Evolutionary conservation across 2,888 invertebrate species (phyloP).

Genomic region (Drosophila recens): DNA sequence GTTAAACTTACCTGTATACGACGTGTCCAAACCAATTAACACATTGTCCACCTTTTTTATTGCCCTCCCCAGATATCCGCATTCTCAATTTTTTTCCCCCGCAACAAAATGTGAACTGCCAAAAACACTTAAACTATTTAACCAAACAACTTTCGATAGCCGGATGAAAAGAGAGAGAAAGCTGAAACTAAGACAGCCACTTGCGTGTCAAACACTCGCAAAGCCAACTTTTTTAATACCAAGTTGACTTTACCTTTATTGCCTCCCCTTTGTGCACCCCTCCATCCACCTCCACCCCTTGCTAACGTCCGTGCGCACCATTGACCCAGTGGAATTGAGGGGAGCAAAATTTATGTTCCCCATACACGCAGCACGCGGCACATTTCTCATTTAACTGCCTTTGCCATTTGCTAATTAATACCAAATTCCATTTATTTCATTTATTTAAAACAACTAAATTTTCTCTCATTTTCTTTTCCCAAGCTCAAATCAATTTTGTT

Average conservation of each 20-base stretch:
- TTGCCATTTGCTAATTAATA: constrained; percentile 83
- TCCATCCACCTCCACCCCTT: background rate
- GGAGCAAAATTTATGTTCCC: constrained; percentile 62
- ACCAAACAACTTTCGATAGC: constrained; percentile 40
- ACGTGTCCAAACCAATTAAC: constrained; percentile 76
- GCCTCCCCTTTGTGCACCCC: constrained; percentile 21
- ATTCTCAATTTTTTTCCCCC: background rate
- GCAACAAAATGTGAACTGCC: constrained; percentile 50
- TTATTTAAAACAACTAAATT: constrained; percentile 77
- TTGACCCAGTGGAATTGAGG: constrained; percentile 27
- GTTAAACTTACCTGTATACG: constrained; percentile 37
- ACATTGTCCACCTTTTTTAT: constrained; percentile 75
- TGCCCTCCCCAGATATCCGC: constrained; percentile 25
- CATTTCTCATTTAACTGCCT: constrained; percentile 80
- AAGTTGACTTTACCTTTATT: constrained; percentile 62
- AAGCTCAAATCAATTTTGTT: constrained; percentile 75
- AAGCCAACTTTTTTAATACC: constrained; percentile 68
- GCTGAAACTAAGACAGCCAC: constrained; percentile 32
- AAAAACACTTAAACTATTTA: constrained; percentile 72
- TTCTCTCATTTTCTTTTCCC: constrained; percentile 28
- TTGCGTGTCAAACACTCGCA: constrained; percentile 73
- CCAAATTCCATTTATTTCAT: constrained; percentile 74
- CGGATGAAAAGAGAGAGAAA: background rate
- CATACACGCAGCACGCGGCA: constrained; percentile 69
- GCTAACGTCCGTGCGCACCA: background rate